Evolutionary conservation across 2,113 vertebrate species (phyloP).

Genomic region (Ctenodactylus gundi): DNA sequence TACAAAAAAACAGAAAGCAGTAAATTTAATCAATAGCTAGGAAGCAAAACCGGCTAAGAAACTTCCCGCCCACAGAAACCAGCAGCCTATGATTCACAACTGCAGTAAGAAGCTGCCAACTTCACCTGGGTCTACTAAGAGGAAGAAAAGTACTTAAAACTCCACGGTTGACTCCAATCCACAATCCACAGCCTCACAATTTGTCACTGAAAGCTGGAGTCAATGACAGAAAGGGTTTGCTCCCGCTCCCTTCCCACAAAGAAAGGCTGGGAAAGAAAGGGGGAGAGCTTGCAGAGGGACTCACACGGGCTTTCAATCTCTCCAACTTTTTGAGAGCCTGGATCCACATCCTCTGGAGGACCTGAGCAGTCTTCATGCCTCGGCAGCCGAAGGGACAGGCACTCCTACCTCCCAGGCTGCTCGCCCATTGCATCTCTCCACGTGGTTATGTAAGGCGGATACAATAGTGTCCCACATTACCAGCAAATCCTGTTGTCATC

Average conservation of each 20-base stretch:
- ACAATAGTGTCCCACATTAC: conserved; percentile 97
- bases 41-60: not conserved
- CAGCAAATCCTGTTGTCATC: conserved; percentile 91
- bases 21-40: not conserved
- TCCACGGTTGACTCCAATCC: not conserved
- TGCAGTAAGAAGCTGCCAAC: not conserved
- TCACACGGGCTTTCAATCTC: conserved; percentile 92
- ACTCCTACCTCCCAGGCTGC: conserved; percentile 75
- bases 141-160: conserved; percentile 8
- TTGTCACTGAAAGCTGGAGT: conserved; percentile 42
- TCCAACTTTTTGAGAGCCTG: conserved; percentile 92
- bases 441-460: conserved; percentile 92
- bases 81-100: conserved; percentile 2
- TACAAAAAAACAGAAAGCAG: not conserved
- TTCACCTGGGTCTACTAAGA: not conserved
- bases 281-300: conserved; percentile 74
- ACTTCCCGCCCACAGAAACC: not conserved
- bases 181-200: not conserved
- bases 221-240: not conserved
- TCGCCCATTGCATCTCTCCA: conserved; percentile 86
- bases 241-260: not conserved
- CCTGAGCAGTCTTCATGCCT: conserved; percentile 90
- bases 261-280: conserved; percentile 16
- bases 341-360: conserved; percentile 92
- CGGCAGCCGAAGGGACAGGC: conserved; percentile 66